Conservation (phyloP, 2,888 invertebrate species). For the Esperia sulphurella region DNA sequence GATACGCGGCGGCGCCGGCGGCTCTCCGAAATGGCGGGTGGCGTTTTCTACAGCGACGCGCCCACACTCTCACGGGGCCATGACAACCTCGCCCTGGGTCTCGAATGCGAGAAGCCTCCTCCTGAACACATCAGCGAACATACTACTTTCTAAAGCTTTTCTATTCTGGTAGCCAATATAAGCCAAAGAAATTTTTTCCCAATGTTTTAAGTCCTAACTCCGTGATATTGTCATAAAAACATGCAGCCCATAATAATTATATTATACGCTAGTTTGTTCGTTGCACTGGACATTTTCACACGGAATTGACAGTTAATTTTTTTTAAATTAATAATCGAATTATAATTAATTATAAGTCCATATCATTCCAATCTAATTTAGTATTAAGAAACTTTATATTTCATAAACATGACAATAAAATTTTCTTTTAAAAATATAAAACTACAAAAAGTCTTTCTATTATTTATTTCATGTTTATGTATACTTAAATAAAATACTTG, state of each 20-base stretch:
- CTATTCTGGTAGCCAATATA: too few relatives aligned
- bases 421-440: not conserved
- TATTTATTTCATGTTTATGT: constrained; percentile 38
- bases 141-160: constrained; percentile 24
- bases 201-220: too few relatives aligned
- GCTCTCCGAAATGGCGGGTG: constrained; percentile 69
- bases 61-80: constrained; percentile 43
- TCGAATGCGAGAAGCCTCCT: constrained; percentile 56
- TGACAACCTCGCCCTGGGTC: constrained; percentile 62
- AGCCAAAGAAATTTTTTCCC: too few relatives aligned
- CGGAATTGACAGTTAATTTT: too few relatives aligned
- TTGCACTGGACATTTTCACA: too few relatives aligned
- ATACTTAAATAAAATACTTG: constrained; percentile 33
- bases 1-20: constrained; percentile 66
- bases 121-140: constrained; percentile 38
- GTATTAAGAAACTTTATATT: not conserved
- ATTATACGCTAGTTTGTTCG: too few relatives aligned
- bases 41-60: constrained; percentile 66
- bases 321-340: too few relatives aligned
- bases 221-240: too few relatives aligned
- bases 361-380: not conserved
- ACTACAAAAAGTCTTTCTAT: not conserved
- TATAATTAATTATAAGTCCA: too few relatives aligned
- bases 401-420: not conserved
- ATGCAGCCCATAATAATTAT: too few relatives aligned